Base-by-base conservation (phyloP, 2,113 vertebrate species). In the Serinus canaria region DNA sequence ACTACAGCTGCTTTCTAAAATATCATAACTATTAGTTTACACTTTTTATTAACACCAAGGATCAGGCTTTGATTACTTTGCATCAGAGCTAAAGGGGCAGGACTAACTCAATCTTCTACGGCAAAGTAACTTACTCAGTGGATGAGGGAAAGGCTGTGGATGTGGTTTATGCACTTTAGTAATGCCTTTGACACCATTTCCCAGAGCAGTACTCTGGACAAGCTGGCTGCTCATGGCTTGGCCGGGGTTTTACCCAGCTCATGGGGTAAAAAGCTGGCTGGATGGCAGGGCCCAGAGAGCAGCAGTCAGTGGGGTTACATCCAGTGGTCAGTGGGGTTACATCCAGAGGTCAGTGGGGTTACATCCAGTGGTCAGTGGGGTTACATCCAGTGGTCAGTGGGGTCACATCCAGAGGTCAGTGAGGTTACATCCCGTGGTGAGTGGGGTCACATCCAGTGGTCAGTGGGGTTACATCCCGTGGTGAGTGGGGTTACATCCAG, bases 261-360 rank as follows among this genome's bases (percentile, higher is more conserved):
- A 1, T 5, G 35, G 33, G 22, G 10, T 25, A 2, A 41, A 74
- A 63, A 52, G 22, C 19, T 76, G 44, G 37, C 39, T 90, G 58
- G 15, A 4, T 53, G 22, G 7, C 28, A 0, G 0, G 3, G 11
- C 13, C 21, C 30, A 16, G 24, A 30, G 17, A 19, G 23, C 21
- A 7, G 28, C 10, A 25, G 13, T 33, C 13, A 41, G 4, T 19
- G 37, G 19, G 28, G 11, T 39, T 9, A 21, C 14, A 41, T 6
- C 20, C 37, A 8, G 37, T 37, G 37, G 13, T 33, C 11, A 41
- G 4, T 19, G 37, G 19, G 28, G 11, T 39, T 39, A 39, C 39
- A 39, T 39, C 39, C 41, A 14, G 37, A 37, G 37, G 13, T 33
- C 11, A 41, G 4, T 19, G 37, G 19, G 28, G 11, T 39, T 39